phyloP scores from a whole-genome alignment of 2,113 vertebrate species.

The Benitochromis conjunctus region DNA sequence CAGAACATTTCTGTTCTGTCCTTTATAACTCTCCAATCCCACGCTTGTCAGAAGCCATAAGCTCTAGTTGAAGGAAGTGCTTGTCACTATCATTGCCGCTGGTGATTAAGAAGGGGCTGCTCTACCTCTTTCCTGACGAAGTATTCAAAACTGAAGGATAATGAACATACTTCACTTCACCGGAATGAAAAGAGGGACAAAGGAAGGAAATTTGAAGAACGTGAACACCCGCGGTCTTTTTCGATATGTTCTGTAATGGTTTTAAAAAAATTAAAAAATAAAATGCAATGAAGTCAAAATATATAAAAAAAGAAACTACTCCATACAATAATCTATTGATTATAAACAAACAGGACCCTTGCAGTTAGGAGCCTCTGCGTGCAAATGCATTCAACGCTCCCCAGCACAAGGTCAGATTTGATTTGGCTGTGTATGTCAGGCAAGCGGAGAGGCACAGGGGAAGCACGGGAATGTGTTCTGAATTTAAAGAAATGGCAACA shows the following conservation, averaged over 20 bases:
- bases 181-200: neutral
- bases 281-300: neutral
- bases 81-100: slow-evolving; percentile 45
- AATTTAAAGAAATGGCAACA: neutral
- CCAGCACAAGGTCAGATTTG: slow-evolving; percentile 3
- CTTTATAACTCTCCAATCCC: slow-evolving; percentile 52
- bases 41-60: slow-evolving; percentile 70
- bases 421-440: neutral
- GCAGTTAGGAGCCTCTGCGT: neutral
- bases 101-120: slow-evolving; percentile 27
- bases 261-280: neutral
- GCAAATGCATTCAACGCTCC: neutral
- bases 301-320: neutral
- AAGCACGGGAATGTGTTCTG: neutral
- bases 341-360: neutral
- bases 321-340: slow-evolving; percentile 1
- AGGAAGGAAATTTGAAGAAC: neutral
- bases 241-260: neutral
- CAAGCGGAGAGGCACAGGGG: neutral
- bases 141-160: slow-evolving; percentile 29
- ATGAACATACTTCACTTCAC: neutral
- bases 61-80: slow-evolving; percentile 49
- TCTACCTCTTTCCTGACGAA: slow-evolving; percentile 35
- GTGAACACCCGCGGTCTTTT: neutral
- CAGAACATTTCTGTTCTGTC: slow-evolving; percentile 39